Percentiles rank a stretch among this genome's conserved stretches.
These are phyloP conservation scores for Blera fallax DNA, from an alignment of 2,888 invertebrate genomes.

Conservation along the genomic window DNA sequence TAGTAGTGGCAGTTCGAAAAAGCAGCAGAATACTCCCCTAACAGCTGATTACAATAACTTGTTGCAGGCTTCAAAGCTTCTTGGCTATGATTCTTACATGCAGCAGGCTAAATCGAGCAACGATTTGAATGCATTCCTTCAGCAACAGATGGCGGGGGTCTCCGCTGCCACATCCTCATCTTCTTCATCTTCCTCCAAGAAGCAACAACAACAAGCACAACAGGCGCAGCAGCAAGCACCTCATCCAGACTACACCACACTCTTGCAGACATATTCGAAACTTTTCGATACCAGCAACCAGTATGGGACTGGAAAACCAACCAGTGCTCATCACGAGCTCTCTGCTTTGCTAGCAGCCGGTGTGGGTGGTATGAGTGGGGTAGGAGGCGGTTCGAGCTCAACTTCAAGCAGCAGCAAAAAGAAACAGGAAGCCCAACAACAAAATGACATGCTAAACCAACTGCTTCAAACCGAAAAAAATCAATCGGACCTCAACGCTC, in stretches of 20 bases:
- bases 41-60: conserved; percentile 80
- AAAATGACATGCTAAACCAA: conserved; percentile 80
- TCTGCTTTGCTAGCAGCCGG: conserved; percentile 78
- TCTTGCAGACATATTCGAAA: conserved; percentile 81
- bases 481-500: conserved; percentile 79
- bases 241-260: conserved; percentile 79
- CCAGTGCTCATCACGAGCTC: conserved; percentile 77
- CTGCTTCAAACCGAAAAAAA: conserved; percentile 80
- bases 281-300: conserved; percentile 79
- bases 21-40: conserved; percentile 74
- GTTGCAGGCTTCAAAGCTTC: conserved; percentile 80
- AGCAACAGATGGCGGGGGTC: conserved; percentile 80
- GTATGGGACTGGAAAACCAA: conserved; percentile 75
- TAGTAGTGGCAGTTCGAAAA: conserved; percentile 71
- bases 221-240: conserved; percentile 76
- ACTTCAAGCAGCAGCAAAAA: conserved; percentile 60
- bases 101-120: conserved; percentile 79
- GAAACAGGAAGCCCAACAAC: conserved; percentile 73
- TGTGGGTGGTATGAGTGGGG: conserved; percentile 73
- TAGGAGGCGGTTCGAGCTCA: conserved; percentile 44
- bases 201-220: conserved; percentile 74
- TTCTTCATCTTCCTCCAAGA: conserved; percentile 60
- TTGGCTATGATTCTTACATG: conserved; percentile 81
- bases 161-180: conserved; percentile 76
- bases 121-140: conserved; percentile 79